Percentiles rank a stretch among this genome's conserved stretches.
phyloP scores from a whole-genome alignment of 2,113 vertebrate species.

The Hydropotes inermis region DNA sequence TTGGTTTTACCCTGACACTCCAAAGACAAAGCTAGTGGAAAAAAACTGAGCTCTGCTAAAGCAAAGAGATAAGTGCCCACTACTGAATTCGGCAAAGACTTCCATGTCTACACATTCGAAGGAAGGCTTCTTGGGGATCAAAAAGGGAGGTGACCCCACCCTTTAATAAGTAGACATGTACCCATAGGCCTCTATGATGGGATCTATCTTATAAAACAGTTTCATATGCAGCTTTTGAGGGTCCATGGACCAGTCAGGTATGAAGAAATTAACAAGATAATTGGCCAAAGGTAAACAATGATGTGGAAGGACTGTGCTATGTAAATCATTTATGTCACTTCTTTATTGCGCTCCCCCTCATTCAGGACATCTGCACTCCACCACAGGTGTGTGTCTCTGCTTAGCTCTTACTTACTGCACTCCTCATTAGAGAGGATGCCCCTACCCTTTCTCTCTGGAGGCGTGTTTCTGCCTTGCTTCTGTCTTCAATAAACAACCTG shows the following conservation, averaged over 20 bases:
- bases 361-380: fast-evolving
- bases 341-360: background rate
- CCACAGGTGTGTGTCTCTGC: background rate
- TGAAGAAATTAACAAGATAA: background rate
- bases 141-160: background rate
- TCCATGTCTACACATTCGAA: background rate
- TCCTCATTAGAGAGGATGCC: background rate
- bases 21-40: background rate
- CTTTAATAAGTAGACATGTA: background rate
- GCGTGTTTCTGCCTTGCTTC: background rate
- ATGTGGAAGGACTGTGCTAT: background rate
- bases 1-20: background rate
- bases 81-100: background rate
- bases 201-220: background rate
- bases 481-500: background rate
- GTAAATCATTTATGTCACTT: background rate
- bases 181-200: background rate
- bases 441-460: background rate
- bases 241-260: background rate
- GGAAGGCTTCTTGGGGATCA: background rate
- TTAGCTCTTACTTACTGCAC: background rate
- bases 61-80: background rate
- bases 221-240: background rate
- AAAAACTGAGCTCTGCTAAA: background rate
- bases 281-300: background rate